These are phyloP conservation scores for Punctoribates punctum DNA, from an alignment of 2,888 invertebrate genomes.

Conservation along the genomic window DNA sequence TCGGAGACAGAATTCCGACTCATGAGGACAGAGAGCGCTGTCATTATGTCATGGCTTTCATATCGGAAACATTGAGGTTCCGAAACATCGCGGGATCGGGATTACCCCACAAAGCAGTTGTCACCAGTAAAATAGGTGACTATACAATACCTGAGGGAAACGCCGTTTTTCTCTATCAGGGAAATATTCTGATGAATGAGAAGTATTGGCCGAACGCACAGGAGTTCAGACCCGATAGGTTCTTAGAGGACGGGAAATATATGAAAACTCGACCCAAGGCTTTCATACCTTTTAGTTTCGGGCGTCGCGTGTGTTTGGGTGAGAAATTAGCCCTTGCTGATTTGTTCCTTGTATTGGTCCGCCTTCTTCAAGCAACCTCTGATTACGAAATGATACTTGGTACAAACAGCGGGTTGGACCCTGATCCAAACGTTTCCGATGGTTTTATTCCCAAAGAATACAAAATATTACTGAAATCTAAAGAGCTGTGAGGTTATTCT, in stretches of 20 bases:
- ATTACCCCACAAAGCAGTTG: neutral
- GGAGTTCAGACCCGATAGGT: slow-evolving; percentile 12
- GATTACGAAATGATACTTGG: neutral
- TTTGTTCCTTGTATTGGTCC: slow-evolving; percentile 8
- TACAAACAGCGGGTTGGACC: neutral
- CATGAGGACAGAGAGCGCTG: slow-evolving; percentile 3
- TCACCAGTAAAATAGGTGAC: neutral
- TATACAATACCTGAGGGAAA: slow-evolving; percentile 5
- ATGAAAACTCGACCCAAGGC: neutral
- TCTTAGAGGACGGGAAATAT: neutral
- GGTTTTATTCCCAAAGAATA: too few species aligned
- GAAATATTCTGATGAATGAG: slow-evolving; percentile 9
- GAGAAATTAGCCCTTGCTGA: slow-evolving; percentile 16
- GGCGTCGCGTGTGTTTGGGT: neutral
- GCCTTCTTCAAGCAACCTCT: neutral
- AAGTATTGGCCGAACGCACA: slow-evolving; percentile 16
- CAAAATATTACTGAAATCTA: too few species aligned
- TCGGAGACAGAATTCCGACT: neutral
- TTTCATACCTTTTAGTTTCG: slow-evolving; percentile 31
- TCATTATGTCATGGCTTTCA: slow-evolving; percentile 20
- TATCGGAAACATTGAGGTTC: slow-evolving; percentile 19
- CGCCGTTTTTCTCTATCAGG: neutral
- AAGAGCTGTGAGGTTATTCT: too few species aligned
- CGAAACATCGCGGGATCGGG: neutral
- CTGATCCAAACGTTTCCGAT: neutral